Percentiles rank a stretch among this genome's conserved stretches.
Evolutionary conservation across 2,113 vertebrate genomes (phyloP).

Genomic region (Gambusia affinis): DNA sequence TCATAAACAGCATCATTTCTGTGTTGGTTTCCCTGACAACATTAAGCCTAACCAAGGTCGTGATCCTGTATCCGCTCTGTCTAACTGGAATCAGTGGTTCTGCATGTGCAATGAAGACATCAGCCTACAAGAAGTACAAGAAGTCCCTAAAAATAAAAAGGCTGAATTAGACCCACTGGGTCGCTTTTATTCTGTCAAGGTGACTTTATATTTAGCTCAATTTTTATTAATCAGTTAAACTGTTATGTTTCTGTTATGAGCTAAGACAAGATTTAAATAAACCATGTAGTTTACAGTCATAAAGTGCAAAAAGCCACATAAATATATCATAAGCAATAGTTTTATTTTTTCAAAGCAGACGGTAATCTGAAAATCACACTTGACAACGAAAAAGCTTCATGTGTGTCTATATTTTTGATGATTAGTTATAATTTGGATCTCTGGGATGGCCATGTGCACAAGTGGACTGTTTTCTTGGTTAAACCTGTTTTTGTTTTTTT

Average conservation of each 20-base stretch:
- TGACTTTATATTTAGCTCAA: not conserved
- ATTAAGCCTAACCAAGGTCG: constrained; percentile 65
- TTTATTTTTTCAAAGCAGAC: not conserved
- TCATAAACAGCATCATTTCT: constrained; percentile 44
- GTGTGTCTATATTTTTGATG: not conserved
- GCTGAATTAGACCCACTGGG: not conserved
- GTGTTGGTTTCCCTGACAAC: constrained; percentile 68
- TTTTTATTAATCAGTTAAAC: not conserved
- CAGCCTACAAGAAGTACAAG: not conserved
- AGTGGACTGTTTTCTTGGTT: not conserved
- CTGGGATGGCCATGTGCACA: no score
- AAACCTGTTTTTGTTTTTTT: not conserved
- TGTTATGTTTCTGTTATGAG: not conserved
- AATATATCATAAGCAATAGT: not conserved
- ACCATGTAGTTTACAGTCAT: not conserved
- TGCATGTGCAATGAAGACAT: constrained; percentile 41
- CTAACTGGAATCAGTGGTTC: constrained; percentile 25
- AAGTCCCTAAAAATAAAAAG: not conserved
- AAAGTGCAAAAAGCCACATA: not conserved
- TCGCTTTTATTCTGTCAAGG: not conserved
- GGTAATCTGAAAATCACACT: no score
- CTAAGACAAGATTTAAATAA: not conserved
- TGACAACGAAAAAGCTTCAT: no score
- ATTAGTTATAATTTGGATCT: not conserved
- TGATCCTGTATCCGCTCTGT: constrained; percentile 73